Conservation (phyloP, 53 echinoderm and acorn worm genomes). For the Paracentrotus lividus region DNA sequence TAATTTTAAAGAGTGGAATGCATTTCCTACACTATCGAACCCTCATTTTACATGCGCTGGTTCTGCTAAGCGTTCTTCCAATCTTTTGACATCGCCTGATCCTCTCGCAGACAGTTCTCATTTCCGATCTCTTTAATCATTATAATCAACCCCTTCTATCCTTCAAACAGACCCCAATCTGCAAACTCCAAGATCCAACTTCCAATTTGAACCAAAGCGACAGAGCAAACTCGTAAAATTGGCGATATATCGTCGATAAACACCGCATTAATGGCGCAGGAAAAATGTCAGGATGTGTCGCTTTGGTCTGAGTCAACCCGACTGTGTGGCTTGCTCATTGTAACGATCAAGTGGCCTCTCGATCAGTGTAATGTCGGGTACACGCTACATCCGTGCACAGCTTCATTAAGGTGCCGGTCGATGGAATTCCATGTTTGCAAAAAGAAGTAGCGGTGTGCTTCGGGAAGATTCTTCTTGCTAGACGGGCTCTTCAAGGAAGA, state of each 20-base stretch:
- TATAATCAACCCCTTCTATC: background rate
- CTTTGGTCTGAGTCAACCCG: conserved; percentile 11
- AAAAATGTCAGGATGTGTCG: conserved; percentile 51
- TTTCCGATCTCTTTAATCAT: conserved; percentile 4
- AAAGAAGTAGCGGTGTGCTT: conserved; percentile 8
- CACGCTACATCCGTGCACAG: conserved; percentile 1
- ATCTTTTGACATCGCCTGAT: background rate
- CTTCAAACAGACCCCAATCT: background rate
- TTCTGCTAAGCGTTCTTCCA: background rate
- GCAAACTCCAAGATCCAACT: background rate
- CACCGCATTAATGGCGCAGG: conserved; percentile 31
- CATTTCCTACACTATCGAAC: too few species aligned
- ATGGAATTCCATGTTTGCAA: background rate
- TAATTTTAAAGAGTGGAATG: too few species aligned
- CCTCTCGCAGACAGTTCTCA: background rate
- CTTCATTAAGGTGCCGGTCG: conserved; percentile 35
- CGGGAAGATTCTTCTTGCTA: background rate
- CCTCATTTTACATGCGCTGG: background rate
- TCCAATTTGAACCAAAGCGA: conserved; percentile 35
- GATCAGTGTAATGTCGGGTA: background rate
- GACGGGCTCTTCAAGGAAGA: background rate
- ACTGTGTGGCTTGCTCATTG: conserved; percentile 38
- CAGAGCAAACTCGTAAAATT: conserved; percentile 57
- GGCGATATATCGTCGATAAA: conserved; percentile 38
- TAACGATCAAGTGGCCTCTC: background rate